phyloP scores from a whole-genome alignment of 2,888 invertebrate genomes.

The Prenolepis imparis region DNA sequence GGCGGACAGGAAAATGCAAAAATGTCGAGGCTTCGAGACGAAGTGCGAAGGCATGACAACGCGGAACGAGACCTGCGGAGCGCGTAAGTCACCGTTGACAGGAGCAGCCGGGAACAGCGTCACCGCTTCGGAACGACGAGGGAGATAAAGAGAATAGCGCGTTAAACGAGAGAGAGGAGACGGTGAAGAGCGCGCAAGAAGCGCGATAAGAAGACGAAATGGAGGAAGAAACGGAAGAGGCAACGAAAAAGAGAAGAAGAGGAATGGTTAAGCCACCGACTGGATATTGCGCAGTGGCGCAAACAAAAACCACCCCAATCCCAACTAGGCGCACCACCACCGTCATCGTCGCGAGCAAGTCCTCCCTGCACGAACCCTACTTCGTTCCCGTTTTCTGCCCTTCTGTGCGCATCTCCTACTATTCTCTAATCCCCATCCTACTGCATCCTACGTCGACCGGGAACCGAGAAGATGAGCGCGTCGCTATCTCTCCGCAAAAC shows the following conservation, averaged over 20 bases:
- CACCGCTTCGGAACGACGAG: conserved; percentile 56
- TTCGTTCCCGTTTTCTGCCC: conserved; percentile 11
- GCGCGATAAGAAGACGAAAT: conserved; percentile 56
- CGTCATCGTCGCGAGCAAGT: conserved; percentile 57
- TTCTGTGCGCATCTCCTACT: conserved; percentile 43
- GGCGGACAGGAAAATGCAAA: conserved; percentile 65
- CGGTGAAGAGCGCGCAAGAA: conserved; percentile 48
- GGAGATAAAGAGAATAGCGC: conserved; percentile 56
- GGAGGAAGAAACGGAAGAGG: conserved; percentile 7
- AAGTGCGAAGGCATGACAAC: conserved; percentile 67
- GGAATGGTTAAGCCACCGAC: conserved; percentile 71
- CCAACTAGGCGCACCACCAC: conserved; percentile 50
- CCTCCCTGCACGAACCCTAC: conserved; percentile 59
- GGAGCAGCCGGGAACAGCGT: conserved; percentile 65
- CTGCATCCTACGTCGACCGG: conserved; percentile 54
- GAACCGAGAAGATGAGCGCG: conserved; percentile 68
- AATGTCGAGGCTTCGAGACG: conserved; percentile 67
- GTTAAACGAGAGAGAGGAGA: conserved; percentile 33
- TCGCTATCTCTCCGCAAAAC: conserved; percentile 80
- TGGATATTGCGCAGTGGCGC: conserved; percentile 79
- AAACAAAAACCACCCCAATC: conserved; percentile 80
- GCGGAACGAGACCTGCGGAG: conserved; percentile 61
- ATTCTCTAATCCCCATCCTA: conserved; percentile 13
- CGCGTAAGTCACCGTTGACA: conserved; percentile 57
- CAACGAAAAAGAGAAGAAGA: not conserved